These are phyloP conservation scores for Argyrosomus japonicus DNA, from an alignment of 2,113 vertebrate species.

Conservation along the genomic window DNA sequence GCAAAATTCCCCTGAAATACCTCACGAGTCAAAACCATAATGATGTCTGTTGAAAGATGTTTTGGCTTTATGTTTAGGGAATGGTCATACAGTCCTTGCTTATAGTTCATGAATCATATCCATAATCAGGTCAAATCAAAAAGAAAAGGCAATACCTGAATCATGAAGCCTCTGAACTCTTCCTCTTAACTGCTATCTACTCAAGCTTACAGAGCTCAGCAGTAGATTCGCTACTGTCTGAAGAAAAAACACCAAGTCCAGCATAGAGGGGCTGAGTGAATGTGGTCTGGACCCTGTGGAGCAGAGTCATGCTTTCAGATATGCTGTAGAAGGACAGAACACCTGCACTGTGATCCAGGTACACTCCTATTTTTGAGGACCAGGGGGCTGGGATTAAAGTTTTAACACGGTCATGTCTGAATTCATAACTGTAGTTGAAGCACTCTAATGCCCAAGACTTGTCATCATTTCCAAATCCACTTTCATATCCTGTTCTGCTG, in stretches of 20 bases:
- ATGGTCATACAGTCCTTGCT: too few species aligned
- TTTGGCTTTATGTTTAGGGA: background rate
- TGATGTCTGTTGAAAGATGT: background rate
- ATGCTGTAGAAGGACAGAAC: conserved; percentile 20
- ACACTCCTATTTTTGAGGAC: conserved; percentile 29
- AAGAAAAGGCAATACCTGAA: background rate
- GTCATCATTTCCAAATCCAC: conserved; percentile 37
- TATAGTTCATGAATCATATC: background rate
- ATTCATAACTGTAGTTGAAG: background rate
- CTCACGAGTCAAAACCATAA: background rate
- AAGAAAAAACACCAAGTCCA: conserved; percentile 24
- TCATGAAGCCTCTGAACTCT: too few species aligned
- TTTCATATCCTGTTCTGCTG: conserved; percentile 1
- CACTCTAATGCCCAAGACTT: conserved; percentile 35
- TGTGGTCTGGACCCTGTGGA: conserved; percentile 38
- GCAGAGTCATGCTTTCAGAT: conserved; percentile 7
- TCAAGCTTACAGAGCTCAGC: conserved; percentile 14
- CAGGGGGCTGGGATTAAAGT: background rate
- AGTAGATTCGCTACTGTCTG: background rate
- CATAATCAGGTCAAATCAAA: background rate
- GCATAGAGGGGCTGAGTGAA: conserved; percentile 22
- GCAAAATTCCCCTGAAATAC: background rate
- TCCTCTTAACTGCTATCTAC: background rate
- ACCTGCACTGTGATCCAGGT: conserved; percentile 21
- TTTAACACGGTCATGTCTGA: background rate